Evolutionary conservation across 2,113 vertebrate genomes (phyloP), one percentile per base, ranked within the genome.

Genomic region (Malurus elegans): DNA sequence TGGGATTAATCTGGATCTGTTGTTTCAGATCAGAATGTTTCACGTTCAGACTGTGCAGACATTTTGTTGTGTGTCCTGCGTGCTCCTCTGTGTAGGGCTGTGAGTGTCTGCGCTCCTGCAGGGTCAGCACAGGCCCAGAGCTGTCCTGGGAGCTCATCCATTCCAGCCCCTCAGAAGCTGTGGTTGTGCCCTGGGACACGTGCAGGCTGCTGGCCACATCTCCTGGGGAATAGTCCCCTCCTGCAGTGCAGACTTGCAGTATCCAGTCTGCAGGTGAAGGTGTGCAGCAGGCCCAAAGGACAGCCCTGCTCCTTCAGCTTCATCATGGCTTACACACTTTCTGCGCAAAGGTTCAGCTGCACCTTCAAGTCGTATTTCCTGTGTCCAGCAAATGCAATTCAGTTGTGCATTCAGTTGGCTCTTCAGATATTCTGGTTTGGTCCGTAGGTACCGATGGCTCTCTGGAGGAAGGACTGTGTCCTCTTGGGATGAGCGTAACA

Each of bases 41-140:
- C 38, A 38, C 32, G 91, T 32, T 58, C 21, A 20, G 66, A 26
- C 40, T 0, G 1, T 12, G 45, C 21, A 19, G 72, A 20, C 2
- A 0, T 36, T 69, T 51, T 42, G 45, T 6, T 11, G 14, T 12
- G 14, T 69, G 67, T 47, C 38, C 14, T 34, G 23, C 25, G 60
- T 13, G 21, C 40, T 10, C 4, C 36, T 48, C 79, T 54, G 45
- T 4, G 5, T 20, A 1, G 0, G 2, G 11, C 26, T 2, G 28
- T 20, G 20, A 23, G 45, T 56, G 58, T 4, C 10, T 25, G 48
- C 26, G 34, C 66, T 81, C 56, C 88, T 67, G 57, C n/a, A 12
- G 28, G 4, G 48, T n/a, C 83, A 19, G 50, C 2, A 2, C 18
- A 5, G 29, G 21, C 42, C 51, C 14, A 6, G 34, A 50, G 47